These are phyloP conservation scores for Mirounga angustirostris DNA, from an alignment of 2,113 vertebrate genomes.

Conservation along the genomic window DNA sequence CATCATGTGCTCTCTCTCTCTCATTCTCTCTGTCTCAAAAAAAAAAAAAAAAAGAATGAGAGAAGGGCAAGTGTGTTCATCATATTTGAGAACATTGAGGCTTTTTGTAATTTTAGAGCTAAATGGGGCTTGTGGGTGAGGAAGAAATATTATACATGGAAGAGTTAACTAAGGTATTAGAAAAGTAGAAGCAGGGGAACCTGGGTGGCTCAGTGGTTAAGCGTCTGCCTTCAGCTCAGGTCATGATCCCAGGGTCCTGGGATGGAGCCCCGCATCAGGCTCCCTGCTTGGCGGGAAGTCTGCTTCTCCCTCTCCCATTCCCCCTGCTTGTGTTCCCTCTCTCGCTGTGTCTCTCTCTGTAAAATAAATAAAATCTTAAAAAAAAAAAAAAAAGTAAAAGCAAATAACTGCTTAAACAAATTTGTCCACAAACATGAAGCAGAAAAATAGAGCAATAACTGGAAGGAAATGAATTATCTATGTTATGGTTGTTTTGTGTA, in stretches of 20 bases:
- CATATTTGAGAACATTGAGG: background rate
- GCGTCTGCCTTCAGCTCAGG: too few species aligned
- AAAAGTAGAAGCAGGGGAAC: background rate
- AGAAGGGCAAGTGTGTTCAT: background rate
- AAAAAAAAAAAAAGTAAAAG: background rate
- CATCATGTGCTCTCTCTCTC: too few species aligned
- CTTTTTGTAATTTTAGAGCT: background rate
- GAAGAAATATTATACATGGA: background rate
- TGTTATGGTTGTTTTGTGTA: background rate
- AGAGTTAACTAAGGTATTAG: background rate
- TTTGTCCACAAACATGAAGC: background rate
- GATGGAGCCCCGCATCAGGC: too few species aligned
- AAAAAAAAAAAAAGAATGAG: background rate
- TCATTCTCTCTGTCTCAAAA: too few species aligned
- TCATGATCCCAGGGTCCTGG: too few species aligned
- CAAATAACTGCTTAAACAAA: background rate
- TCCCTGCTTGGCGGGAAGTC: too few species aligned
- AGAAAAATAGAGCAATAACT: background rate
- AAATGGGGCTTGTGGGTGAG: too few species aligned
- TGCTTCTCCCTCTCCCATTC: too few species aligned
- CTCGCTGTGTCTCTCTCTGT: too few species aligned
- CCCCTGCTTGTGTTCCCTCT: too few species aligned
- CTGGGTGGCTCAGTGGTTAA: too few species aligned
- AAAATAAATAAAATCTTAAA: too few species aligned
- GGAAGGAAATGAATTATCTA: background rate